Base-by-base conservation (phyloP, 1,140 invertebrate genomes). In the Platorchestia sp. region DNA sequence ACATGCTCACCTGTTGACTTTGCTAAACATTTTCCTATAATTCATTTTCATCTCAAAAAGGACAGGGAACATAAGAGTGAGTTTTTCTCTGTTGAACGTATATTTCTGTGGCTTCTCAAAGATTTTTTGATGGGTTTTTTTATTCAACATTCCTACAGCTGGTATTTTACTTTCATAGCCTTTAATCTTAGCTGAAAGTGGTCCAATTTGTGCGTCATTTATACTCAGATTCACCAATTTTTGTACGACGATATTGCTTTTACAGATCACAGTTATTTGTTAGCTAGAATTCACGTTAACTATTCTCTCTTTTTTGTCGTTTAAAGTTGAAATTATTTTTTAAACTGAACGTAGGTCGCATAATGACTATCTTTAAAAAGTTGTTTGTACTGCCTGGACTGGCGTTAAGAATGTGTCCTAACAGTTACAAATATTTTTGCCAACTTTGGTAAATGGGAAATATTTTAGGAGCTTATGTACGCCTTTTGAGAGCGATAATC, bases 381-480 rank as follows among this genome's bases (percentile, higher is more conserved):
- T 75, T 75, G 10, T 27, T 75, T 27, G 59, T 75, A 19, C 27
- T 75, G 3, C 36, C 59, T 27, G 27, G 27, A 75, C 14, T 3
- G 14, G 27, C 27, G 27, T 75, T 75, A 75, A 27, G 14, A 10
- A 75, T 22, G 36, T 36, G 1, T 75, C 10, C 59, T 14, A 3
- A 75, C 14, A 51, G 47, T 75, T 75, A 27, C 36, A 75, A 75
- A 36, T 27, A 75, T 75, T 75, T 10, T 75, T 14, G 59, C 27
- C 59, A 75, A 14, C 59, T 75, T 36, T 75, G 47, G 59, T 75
- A 75, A 75, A 75, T 44, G 87, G 36, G 42, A 36, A 89, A 89
- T 89, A 89, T 89, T 89, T 44, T 89, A 89, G 87, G 87, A 89
- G 87, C 87, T 89, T 89, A 89, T 89, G 87, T 89, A 42, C 87